These are phyloP conservation scores for Sapajus apella DNA, from an alignment of 2,113 vertebrate genomes.

Conservation along the genomic window DNA sequence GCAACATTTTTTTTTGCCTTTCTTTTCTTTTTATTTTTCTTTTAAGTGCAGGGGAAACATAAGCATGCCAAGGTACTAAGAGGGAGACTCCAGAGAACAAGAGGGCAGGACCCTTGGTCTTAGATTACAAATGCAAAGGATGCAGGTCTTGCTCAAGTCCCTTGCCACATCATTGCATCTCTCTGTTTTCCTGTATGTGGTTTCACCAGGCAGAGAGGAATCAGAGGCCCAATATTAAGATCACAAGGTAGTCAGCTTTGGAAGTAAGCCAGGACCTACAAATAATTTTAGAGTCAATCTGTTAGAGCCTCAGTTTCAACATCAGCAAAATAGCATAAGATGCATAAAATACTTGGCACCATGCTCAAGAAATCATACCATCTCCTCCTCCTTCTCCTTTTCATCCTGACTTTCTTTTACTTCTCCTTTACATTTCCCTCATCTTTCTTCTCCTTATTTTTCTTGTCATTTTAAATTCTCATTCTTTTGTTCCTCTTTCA, in stretches of 20 bases:
- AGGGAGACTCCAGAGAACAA: neutral
- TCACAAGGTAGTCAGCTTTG: neutral
- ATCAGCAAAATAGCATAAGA: neutral
- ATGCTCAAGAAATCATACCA: neutral
- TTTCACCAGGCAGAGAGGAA: neutral
- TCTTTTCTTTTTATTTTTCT: neutral
- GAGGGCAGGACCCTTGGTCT: neutral
- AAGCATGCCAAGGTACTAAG: neutral
- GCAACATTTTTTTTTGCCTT: neutral
- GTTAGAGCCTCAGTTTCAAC: neutral
- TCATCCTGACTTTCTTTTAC: neutral
- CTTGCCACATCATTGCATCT: neutral
- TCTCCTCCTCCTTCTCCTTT: neutral
- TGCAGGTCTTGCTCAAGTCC: no score
- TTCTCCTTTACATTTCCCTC: neutral
- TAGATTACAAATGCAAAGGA: neutral
- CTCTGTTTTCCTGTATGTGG: neutral
- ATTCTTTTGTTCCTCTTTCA: neutral
- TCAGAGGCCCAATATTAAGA: neutral
- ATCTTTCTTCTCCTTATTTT: neutral
- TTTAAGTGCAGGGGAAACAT: neutral
- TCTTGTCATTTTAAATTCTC: neutral
- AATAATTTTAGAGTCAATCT: neutral
- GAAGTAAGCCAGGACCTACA: no score
- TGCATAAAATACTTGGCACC: neutral